Base-by-base conservation (phyloP, 2,113 vertebrate species). In the Pedionomus torquatus region DNA sequence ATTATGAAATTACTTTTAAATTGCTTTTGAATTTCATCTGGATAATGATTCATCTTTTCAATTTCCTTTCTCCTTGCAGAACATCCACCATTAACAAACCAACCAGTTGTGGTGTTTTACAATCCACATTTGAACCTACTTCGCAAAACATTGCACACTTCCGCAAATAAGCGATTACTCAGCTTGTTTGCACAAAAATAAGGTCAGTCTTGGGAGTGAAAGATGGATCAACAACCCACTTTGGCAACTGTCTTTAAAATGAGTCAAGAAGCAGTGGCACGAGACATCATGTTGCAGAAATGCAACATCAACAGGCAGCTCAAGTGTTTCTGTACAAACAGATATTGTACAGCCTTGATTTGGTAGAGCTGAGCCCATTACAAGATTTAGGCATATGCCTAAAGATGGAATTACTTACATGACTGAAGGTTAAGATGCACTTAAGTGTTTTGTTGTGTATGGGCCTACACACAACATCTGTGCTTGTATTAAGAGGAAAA, bases 401-500 rank as follows among this genome's bases (percentile, higher is more conserved):
- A 18, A 91, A 65, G 74, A 89, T 74, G 78, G 63, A 94, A 87
- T 89, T 94, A 77, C 71, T 66, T 51, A 21, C 43, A 54, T 0
- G 4, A n/a, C 64, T 83, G 75, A 76, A 76, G 90, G 24, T 91
- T 71, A 93, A 87, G 84, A 96, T 57, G 49, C 84, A 39, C 77
- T 71, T 13, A 51, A 94, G 80, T 49, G 14, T 83, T 95, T 85
- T 97, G 92, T 86, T 92, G 65, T 78, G 65, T n/a, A 64, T 90
- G 70, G 58, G 78, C 75, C 93, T 91, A 85, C 78, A 76, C 6
- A 10, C n/a, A 95, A 69, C 95, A 96, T 96, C 94, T 96, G 93
- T 96, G 95, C 95, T 96, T 96, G 85, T 96, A 94, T 95, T 85
- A 93, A 41, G 49, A 91, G 58, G 70, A 91, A 96, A 96, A 96